phyloP scores from a whole-genome alignment of 2,113 vertebrate species.

The Indicator maculatus region DNA sequence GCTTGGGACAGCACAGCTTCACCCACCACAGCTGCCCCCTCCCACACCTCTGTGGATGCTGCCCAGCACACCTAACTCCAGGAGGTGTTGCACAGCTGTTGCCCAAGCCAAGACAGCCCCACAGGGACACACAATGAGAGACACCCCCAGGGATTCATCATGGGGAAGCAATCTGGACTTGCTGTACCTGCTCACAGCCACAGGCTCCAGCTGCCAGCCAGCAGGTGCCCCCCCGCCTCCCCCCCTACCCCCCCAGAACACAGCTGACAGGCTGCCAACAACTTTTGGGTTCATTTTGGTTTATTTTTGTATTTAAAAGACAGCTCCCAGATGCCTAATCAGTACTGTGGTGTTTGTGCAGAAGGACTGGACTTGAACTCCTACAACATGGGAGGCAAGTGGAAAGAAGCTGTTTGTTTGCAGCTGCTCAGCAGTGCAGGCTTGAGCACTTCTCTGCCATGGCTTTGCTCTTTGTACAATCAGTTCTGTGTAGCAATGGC shows the following conservation, averaged over 20 bases:
- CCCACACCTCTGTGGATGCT: neutral
- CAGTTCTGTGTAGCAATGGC: slow-evolving; percentile 46
- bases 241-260: neutral
- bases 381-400: slow-evolving; percentile 29
- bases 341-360: slow-evolving; percentile 32
- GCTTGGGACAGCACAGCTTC: neutral
- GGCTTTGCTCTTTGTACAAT: slow-evolving; percentile 60
- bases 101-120: neutral
- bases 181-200: neutral
- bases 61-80: neutral
- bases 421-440: slow-evolving; percentile 51
- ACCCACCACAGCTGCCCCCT: rapidly evolving
- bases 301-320: slow-evolving; percentile 45
- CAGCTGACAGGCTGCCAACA: neutral
- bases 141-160: neutral
- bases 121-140: neutral
- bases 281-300: neutral
- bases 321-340: slow-evolving; percentile 3
- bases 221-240: neutral
- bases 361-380: slow-evolving; percentile 20
- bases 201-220: neutral
- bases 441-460: slow-evolving; percentile 40
- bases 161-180: neutral
- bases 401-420: slow-evolving; percentile 5
- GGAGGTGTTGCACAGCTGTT: too few species aligned